These are phyloP conservation scores for Propithecus perrieri DNA, from an alignment of 2,797 vertebrate genomes.

Conservation along the genomic window DNA sequence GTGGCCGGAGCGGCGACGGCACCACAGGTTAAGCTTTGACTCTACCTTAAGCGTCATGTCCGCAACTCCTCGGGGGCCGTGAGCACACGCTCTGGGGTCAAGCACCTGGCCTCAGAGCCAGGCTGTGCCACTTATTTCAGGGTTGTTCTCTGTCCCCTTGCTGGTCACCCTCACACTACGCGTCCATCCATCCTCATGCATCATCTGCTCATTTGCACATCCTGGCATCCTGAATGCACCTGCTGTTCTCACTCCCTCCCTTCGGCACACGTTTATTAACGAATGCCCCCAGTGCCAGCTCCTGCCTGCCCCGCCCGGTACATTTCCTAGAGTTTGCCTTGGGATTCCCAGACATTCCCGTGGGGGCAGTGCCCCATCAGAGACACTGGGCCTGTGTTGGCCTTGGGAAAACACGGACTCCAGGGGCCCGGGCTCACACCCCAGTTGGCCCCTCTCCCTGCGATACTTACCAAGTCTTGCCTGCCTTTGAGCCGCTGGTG, in stretches of 20 bases:
- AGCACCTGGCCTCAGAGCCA: neutral
- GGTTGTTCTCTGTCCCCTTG: too few relatives aligned
- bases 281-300: fast-evolving
- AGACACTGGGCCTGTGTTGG: neutral
- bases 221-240: neutral
- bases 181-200: fast-evolving
- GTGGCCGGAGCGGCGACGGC: constrained; percentile 88
- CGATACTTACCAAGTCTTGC: neutral
- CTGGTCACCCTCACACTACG: fast-evolving
- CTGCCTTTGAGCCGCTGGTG: neutral
- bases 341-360: neutral
- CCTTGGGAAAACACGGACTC: neutral
- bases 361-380: neutral
- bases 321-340: neutral
- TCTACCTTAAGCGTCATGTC: neutral
- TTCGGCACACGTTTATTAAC: neutral
- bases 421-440: neutral
- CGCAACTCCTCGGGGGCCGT: fast-evolving
- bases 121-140: fast-evolving
- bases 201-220: neutral
- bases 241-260: neutral
- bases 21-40: constrained; percentile 74
- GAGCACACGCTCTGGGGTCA: fast-evolving
- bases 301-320: fast-evolving
- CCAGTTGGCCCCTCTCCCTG: neutral